Percentiles rank a stretch among this genome's conserved stretches.
phyloP scores from a whole-genome alignment of 2,113 vertebrate species.

The Phalacrocorax brasilianus region DNA sequence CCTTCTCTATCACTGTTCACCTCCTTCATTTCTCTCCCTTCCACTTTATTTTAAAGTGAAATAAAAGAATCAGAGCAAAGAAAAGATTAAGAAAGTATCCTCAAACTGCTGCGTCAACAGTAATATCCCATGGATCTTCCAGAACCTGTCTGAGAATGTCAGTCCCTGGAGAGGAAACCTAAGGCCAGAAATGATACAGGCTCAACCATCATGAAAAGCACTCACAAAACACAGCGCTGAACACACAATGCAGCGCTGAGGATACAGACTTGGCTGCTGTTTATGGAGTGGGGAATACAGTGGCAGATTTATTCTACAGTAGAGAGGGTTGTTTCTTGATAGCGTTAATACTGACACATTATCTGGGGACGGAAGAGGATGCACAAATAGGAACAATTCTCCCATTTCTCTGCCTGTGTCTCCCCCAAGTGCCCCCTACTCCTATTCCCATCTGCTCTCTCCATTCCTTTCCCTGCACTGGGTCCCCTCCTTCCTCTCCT shows the following conservation, averaged over 20 bases:
- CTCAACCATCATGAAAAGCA: conserved; percentile 17
- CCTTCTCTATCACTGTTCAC: background rate
- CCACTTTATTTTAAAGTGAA: background rate
- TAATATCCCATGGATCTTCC: background rate
- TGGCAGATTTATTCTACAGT: conserved; percentile 60
- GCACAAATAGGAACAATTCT: conserved; percentile 35
- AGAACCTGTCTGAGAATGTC: background rate
- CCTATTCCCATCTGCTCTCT: background rate
- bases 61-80: background rate
- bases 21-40: background rate
- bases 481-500: background rate
- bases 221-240: background rate
- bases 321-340: conserved; percentile 42
- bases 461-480: background rate
- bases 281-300: conserved; percentile 51
- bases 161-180: background rate
- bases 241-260: conserved; percentile 16
- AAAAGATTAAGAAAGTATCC: background rate
- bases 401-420: conserved; percentile 38
- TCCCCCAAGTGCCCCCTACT: conserved; percentile 7
- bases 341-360: conserved; percentile 47
- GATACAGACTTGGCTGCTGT: conserved; percentile 42
- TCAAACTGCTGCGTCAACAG: background rate
- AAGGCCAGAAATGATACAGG: background rate
- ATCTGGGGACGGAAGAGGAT: conserved; percentile 49